These are phyloP conservation scores for Augochlora pura DNA, from an alignment of 1,140 invertebrate species.

Conservation along the genomic window DNA sequence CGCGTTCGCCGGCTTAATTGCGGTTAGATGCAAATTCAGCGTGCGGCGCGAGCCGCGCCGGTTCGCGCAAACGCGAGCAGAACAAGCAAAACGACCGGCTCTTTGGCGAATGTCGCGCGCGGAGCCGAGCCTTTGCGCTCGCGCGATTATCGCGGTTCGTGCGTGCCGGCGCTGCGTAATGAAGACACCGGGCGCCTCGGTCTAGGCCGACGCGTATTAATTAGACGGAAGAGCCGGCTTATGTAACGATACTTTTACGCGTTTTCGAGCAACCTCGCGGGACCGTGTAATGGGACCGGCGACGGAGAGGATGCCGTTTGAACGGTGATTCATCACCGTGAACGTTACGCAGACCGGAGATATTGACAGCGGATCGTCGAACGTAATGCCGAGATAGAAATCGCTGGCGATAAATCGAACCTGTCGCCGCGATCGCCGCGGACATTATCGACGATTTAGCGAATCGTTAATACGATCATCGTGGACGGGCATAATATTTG, in stretches of 20 bases:
- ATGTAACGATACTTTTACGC: slow-evolving; percentile 19
- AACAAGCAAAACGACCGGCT: not conserved
- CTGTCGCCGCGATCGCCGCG: slow-evolving; percentile 20
- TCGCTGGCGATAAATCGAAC: slow-evolving; percentile 34
- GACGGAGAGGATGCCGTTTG: not conserved
- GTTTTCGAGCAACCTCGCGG: not conserved
- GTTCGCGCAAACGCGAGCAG: too few species aligned
- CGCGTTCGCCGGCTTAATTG: slow-evolving; percentile 68
- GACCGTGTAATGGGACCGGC: not conserved
- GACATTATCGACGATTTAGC: slow-evolving; percentile 46
- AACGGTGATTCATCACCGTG: slow-evolving; percentile 11
- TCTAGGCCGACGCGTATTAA: slow-evolving; percentile 10
- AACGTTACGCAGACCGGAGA: not conserved
- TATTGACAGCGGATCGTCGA: not conserved
- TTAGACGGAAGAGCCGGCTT: slow-evolving; percentile 23
- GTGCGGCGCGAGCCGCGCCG: not conserved
- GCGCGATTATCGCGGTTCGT: slow-evolving; percentile 38
- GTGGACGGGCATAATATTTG: not conserved
- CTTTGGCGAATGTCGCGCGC: not conserved
- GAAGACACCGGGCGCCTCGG: slow-evolving; percentile 25
- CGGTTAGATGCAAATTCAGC: slow-evolving; percentile 70
- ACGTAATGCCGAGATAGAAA: slow-evolving; percentile 25
- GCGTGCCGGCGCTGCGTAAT: slow-evolving; percentile 36
- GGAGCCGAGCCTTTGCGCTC: not conserved
- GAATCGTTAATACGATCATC: slow-evolving; percentile 27